phyloP scores from a whole-genome alignment of 2,888 invertebrate genomes.

The Rhagophthalmus giganteus region DNA sequence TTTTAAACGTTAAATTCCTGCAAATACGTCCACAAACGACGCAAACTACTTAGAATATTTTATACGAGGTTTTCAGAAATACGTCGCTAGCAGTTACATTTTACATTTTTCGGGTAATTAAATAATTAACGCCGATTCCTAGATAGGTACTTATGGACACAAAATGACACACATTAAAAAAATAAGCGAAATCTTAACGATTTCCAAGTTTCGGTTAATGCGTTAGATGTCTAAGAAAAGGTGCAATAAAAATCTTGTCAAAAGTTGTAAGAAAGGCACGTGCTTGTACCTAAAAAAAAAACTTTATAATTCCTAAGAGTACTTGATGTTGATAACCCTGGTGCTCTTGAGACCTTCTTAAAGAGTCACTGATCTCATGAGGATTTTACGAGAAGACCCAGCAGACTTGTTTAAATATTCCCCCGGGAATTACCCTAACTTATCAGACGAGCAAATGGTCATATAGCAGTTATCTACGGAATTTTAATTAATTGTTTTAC shows the following conservation, averaged over 20 bases:
- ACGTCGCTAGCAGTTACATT: no score
- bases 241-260: slow-evolving; percentile 5
- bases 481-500: slow-evolving; percentile 48
- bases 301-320: slow-evolving; percentile 49
- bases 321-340: slow-evolving; percentile 40
- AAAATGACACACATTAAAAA: no score
- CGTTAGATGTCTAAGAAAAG: neutral
- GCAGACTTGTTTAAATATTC: slow-evolving; percentile 53
- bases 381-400: slow-evolving; percentile 48
- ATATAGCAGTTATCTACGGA: slow-evolving; percentile 38
- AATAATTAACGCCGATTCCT: no score
- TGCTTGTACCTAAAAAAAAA: slow-evolving; percentile 33
- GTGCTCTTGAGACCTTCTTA: slow-evolving; percentile 44
- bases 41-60: no score
- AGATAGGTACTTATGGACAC: no score
- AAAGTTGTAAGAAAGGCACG: slow-evolving; percentile 20
- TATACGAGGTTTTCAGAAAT: no score
- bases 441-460: slow-evolving; percentile 45
- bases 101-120: no score
- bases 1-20: no score
- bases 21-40: no score
- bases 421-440: slow-evolving; percentile 51
- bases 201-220: neutral
- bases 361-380: slow-evolving; percentile 46
- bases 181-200: neutral